phyloP scores from a whole-genome alignment of 2,888 invertebrate genomes.

The Phoenoteleia sp. region DNA sequence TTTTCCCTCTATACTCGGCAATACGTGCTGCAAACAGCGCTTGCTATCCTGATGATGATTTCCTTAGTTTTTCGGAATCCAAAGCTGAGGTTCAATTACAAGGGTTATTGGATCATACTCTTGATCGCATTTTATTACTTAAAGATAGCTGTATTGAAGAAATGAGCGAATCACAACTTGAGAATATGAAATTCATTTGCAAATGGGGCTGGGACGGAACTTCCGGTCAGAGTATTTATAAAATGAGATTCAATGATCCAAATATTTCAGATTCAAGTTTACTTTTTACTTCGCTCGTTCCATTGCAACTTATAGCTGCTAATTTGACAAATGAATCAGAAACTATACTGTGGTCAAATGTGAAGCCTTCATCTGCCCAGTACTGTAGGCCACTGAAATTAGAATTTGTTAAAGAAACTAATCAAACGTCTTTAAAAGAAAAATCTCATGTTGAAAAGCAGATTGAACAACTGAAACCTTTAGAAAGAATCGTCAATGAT shows the following conservation, averaged over 20 bases:
- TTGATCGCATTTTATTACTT: conserved; percentile 19
- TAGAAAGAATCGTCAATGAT: conserved; percentile 29
- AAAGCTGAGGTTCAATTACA: conserved; percentile 58
- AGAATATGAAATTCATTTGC: not conserved
- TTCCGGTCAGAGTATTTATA: conserved; percentile 7
- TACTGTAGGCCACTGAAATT: conserved; percentile 40
- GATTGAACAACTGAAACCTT: conserved; percentile 21
- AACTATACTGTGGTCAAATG: conserved; percentile 9
- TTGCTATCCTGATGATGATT: conserved; percentile 47
- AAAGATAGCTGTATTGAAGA: not conserved
- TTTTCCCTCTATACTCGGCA: conserved; percentile 31
- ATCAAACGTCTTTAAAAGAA: conserved; percentile 24
- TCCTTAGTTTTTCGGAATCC: not conserved
- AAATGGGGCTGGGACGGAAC: conserved; percentile 22
- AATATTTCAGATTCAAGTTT: conserved; percentile 44
- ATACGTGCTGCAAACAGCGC: conserved; percentile 32
- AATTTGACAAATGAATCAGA: not conserved
- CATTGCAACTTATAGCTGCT: conserved; percentile 14
- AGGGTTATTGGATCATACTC: conserved; percentile 57
- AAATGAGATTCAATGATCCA: conserved; percentile 22
- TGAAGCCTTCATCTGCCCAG: conserved; percentile 26
- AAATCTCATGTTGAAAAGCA: conserved; percentile 33
- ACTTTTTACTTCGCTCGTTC: not conserved
- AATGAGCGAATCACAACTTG: not conserved
- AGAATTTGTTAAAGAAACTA: conserved; percentile 42